Percentiles rank a stretch among this genome's conserved stretches.
These are phyloP conservation scores for Corythornis madagascariensis DNA, from an alignment of 2,113 vertebrate genomes.

Conservation along the genomic window DNA sequence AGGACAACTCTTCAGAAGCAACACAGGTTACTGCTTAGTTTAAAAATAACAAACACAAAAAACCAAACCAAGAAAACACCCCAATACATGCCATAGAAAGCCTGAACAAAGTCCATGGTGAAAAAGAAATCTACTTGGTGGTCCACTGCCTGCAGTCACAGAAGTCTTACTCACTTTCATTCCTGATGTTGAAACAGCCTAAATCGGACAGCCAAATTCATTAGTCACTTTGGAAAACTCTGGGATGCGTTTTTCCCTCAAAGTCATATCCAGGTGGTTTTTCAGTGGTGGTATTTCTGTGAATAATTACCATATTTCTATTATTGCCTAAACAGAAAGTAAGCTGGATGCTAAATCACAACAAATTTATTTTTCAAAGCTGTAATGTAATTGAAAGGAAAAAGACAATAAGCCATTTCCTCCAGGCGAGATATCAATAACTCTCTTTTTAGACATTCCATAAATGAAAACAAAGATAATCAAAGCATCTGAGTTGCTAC, in stretches of 20 bases:
- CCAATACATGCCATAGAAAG: neutral
- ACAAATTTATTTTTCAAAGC: neutral
- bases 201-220: neutral
- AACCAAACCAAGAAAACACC: neutral
- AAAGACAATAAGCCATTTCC: neutral
- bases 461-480: neutral
- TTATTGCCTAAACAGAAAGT: neutral
- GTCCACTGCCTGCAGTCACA: neutral
- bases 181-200: neutral
- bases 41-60: neutral
- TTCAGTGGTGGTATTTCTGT: neutral
- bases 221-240: neutral
- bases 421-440: neutral
- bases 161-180: neutral
- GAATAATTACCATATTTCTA: neutral
- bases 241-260: neutral
- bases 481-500: neutral
- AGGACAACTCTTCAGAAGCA: neutral
- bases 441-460: neutral
- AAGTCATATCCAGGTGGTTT: neutral
- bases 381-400: neutral
- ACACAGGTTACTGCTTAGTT: neutral
- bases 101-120: neutral
- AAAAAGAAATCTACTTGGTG: neutral
- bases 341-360: neutral